Base-by-base conservation (phyloP, 2,797 vertebrate species). In the Phataginus tetradactyla region DNA sequence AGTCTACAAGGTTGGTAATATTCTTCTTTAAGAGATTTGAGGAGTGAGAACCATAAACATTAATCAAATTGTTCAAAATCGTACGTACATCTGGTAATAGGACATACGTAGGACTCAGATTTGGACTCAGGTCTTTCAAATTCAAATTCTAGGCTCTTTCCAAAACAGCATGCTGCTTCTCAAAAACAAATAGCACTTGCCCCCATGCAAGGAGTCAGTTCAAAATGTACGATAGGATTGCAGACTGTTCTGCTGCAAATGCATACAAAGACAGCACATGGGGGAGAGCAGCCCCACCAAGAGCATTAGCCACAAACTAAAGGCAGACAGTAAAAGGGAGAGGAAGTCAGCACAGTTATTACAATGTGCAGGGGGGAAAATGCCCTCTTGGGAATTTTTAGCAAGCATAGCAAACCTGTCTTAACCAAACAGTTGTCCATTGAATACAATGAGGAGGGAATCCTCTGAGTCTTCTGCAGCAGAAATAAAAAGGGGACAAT, bases 71-170 rank as follows among this genome's bases (percentile, higher is more conserved):
- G 5, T 90, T 92, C 89, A 63, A 59, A 78, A 5, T 77, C 37
- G 13, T n/a, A 25, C 37, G 13, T n/a, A 25, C 89, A 37, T 63
- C 37, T 49, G 32, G 10, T 77, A 49, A 80, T n/a, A n/a, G n/a
- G n/a, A n/a, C n/a, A n/a, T n/a, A n/a, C n/a, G n/a, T n/a, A 95
- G 55, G 95, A 42, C 13, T 77, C 8, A 25, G n/a, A 79, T 79
- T 87, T 93, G 86, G 96, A 89, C 68, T 71, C n/a, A 1, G 7
- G 42, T 53, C 39, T 95, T 93, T 93, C 29, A 27, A 64, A 61
- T 69, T 14, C 61, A 91, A 61, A 78, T 81, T 64, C 72, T 27
- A 68, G 21, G 14, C 6, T 81, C 55, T 29, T 80, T 87, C 13
- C 32, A 57, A 95, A 86, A 86, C 4, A 85, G 18, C 18, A n/a